Percentiles rank a stretch among this genome's conserved stretches.
phyloP scores from a whole-genome alignment of 2,113 vertebrate species.

The Calonectris borealis region DNA sequence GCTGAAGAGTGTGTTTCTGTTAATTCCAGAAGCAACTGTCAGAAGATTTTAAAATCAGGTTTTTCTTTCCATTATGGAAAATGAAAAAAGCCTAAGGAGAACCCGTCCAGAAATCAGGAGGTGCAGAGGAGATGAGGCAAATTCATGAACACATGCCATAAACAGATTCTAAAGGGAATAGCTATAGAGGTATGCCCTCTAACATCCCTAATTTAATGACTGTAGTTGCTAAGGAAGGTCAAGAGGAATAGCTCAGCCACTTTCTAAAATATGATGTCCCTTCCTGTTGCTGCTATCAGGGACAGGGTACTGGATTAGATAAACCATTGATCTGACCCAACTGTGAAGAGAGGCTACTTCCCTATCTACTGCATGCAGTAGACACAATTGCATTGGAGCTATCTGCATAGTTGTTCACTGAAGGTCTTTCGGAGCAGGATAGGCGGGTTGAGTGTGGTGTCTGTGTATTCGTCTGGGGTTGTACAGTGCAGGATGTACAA shows the following conservation, averaged over 20 bases:
- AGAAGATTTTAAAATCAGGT: not conserved
- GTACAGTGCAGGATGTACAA: not conserved
- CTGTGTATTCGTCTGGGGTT: not conserved
- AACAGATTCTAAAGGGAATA: not conserved
- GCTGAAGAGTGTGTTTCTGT: not conserved
- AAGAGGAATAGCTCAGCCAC: not conserved
- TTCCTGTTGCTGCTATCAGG: not conserved
- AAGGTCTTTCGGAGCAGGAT: not conserved
- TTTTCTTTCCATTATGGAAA: not conserved
- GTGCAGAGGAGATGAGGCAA: not conserved
- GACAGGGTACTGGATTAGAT: not conserved
- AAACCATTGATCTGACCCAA: not conserved
- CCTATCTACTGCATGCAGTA: too few species aligned
- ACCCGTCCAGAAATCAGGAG: not conserved
- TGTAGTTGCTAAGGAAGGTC: not conserved
- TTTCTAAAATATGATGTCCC: not conserved
- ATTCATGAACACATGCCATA: not conserved
- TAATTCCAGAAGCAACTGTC: not conserved
- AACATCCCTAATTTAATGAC: not conserved
- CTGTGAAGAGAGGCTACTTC: not conserved
- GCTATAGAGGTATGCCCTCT: not conserved
- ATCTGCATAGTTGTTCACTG: not conserved
- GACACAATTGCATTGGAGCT: not conserved
- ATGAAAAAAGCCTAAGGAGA: not conserved
- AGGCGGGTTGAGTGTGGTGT: rapidly evolving